These are phyloP conservation scores for Chironex yamaguchii DNA, from an alignment of 30 jellyfish, hydroid and myxozoan genomes.

Conservation along the genomic window DNA sequence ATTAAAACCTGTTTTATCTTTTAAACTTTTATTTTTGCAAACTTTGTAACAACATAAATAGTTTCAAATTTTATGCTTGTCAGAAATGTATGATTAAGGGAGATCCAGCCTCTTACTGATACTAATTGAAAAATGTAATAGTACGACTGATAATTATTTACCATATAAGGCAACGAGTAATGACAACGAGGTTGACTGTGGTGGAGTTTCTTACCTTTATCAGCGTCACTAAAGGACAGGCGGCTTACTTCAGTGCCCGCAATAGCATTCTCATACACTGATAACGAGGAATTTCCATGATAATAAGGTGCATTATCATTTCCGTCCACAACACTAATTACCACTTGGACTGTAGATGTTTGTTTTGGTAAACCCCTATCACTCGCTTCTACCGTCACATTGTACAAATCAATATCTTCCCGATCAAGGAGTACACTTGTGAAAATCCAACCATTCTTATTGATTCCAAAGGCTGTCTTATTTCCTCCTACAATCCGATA, in stretches of 20 bases:
- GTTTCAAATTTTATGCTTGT: too few relatives aligned
- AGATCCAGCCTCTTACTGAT: too few relatives aligned
- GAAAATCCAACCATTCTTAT: conserved; percentile 57
- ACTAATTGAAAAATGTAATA: too few relatives aligned
- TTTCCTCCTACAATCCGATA: conserved; percentile 53
- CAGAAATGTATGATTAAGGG: too few relatives aligned
- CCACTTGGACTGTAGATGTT: conserved; percentile 28
- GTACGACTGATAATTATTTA: too few relatives aligned
- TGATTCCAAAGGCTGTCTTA: conserved; percentile 41
- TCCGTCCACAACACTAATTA: conserved; percentile 43
- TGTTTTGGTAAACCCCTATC: conserved; percentile 51
- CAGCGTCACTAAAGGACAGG: conserved; percentile 43
- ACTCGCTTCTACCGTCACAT: conserved; percentile 41
- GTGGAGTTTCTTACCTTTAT: conserved; percentile 21
- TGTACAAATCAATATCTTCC: conserved; percentile 23
- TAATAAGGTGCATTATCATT: conserved; percentile 73
- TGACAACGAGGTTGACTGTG: background rate
- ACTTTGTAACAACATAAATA: too few relatives aligned
- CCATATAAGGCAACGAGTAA: background rate
- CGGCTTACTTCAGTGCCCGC: conserved; percentile 41
- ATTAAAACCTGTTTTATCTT: too few relatives aligned
- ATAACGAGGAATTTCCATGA: conserved; percentile 23
- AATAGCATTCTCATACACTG: conserved; percentile 53
- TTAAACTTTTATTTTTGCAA: too few relatives aligned
- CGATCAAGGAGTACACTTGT: conserved; percentile 42